These are phyloP conservation scores for Netelia fuscicornis DNA, from an alignment of 2,888 invertebrate genomes.

Conservation along the genomic window DNA sequence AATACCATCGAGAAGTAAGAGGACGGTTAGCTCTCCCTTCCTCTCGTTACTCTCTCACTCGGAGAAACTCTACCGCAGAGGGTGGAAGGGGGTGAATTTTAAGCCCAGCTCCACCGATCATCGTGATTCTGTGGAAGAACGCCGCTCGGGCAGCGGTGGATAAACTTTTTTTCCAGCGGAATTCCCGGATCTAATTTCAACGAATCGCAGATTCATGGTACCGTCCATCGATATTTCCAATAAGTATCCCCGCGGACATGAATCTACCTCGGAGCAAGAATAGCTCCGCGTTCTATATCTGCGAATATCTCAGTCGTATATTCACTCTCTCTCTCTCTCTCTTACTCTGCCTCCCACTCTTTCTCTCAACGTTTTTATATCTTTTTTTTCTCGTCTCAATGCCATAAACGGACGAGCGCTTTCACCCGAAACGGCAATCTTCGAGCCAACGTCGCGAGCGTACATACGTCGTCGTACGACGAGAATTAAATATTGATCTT, in stretches of 20 bases:
- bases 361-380: conserved; percentile 4
- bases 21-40: neutral
- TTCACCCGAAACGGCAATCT: conserved; percentile 29
- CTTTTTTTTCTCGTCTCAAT: conserved; percentile 30
- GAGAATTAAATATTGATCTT: conserved; percentile 71
- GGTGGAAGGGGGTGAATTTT: neutral
- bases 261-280: neutral
- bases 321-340: neutral
- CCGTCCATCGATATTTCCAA: conserved; percentile 58
- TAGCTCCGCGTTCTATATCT: neutral
- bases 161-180: conserved; percentile 24
- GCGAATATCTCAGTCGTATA: conserved; percentile 35
- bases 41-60: neutral
- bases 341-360: neutral
- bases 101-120: conserved; percentile 16
- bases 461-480: conserved; percentile 44
- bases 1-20: neutral
- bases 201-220: conserved; percentile 55
- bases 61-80: conserved; percentile 48
- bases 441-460: conserved; percentile 20
- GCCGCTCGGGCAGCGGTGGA: neutral
- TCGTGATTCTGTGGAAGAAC: conserved; percentile 15
- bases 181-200: conserved; percentile 63
- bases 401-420: conserved; percentile 37
- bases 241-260: conserved; percentile 31